Conservation (phyloP, 1,140 invertebrate genomes). For the Plodia interpunctella region DNA sequence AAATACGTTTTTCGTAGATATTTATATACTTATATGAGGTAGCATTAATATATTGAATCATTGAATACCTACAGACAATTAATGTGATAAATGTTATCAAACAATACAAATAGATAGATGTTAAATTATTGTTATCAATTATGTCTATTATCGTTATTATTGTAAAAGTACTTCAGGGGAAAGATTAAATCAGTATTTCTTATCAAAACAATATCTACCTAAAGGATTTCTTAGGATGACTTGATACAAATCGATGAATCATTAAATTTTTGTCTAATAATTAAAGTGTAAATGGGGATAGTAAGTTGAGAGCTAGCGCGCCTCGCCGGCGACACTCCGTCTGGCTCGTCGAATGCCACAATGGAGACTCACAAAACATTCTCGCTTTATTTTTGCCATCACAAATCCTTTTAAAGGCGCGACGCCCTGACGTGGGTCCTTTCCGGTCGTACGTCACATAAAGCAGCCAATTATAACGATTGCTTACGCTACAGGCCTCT, state of each 20-base stretch:
- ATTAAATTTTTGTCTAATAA: no score
- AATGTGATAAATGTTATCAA: slow-evolving; percentile 66
- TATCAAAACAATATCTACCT: slow-evolving; percentile 54
- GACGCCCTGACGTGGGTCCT: slow-evolving; percentile 57
- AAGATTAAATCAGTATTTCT: slow-evolving; percentile 67
- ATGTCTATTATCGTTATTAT: slow-evolving; percentile 71
- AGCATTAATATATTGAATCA: slow-evolving; percentile 23
- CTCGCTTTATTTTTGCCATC: slow-evolving; percentile 41
- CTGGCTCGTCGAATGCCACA: slow-evolving; percentile 37
- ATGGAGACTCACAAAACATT: slow-evolving; percentile 30
- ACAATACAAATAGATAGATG: slow-evolving; percentile 68
- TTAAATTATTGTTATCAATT: slow-evolving; percentile 69
- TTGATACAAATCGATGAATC: no score
- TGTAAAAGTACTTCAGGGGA: slow-evolving; percentile 63
- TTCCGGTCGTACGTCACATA: slow-evolving; percentile 55
- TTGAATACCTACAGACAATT: slow-evolving; percentile 51
- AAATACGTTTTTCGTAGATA: slow-evolving; percentile 1
- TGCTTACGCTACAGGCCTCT: slow-evolving; percentile 36
- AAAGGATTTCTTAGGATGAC: slow-evolving; percentile 34
- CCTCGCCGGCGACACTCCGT: slow-evolving; percentile 50
- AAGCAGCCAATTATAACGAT: slow-evolving; percentile 68
- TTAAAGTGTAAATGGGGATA: no score
- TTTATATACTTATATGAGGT: slow-evolving; percentile 21
- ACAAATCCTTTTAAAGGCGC: slow-evolving; percentile 61
- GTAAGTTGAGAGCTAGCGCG: no score